phyloP scores from a whole-genome alignment of 2,113 vertebrate species.

The Eclectus roratus region DNA sequence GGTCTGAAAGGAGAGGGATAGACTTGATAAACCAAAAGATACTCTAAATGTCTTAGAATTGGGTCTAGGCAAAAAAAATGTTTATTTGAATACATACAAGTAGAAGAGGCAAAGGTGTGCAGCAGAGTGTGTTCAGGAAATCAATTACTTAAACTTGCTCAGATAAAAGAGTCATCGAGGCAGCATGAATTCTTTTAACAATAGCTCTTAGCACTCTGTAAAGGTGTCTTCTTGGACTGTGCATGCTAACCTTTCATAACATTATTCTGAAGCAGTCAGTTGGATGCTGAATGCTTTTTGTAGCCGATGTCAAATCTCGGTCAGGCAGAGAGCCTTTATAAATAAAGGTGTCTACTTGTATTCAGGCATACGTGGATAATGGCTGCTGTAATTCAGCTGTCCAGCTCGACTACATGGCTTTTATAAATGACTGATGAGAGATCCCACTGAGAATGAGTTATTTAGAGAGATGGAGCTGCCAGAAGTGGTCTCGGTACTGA shows the following conservation, averaged over 20 bases:
- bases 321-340: slow-evolving; percentile 27
- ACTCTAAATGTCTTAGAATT: neutral
- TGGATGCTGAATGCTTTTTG: slow-evolving; percentile 23
- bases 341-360: slow-evolving; percentile 42
- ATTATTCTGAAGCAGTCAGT: slow-evolving; percentile 16
- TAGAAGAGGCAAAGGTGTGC: neutral
- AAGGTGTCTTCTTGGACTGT: neutral
- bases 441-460: slow-evolving; percentile 40
- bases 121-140: neutral
- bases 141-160: neutral
- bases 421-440: slow-evolving; percentile 55
- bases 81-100: neutral
- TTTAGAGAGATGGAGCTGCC: slow-evolving; percentile 59
- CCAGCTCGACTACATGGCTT: slow-evolving; percentile 5
- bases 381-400: slow-evolving; percentile 52
- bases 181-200: neutral
- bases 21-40: neutral
- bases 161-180: neutral
- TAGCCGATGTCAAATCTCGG: slow-evolving; percentile 8
- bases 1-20: neutral
- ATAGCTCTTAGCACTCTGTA: neutral
- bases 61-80: neutral
- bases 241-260: neutral
- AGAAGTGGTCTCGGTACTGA: slow-evolving; percentile 12
- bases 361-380: slow-evolving; percentile 1